Evolutionary conservation across 2,113 vertebrate species (phyloP).

Genomic region (Ciconia boyciana): DNA sequence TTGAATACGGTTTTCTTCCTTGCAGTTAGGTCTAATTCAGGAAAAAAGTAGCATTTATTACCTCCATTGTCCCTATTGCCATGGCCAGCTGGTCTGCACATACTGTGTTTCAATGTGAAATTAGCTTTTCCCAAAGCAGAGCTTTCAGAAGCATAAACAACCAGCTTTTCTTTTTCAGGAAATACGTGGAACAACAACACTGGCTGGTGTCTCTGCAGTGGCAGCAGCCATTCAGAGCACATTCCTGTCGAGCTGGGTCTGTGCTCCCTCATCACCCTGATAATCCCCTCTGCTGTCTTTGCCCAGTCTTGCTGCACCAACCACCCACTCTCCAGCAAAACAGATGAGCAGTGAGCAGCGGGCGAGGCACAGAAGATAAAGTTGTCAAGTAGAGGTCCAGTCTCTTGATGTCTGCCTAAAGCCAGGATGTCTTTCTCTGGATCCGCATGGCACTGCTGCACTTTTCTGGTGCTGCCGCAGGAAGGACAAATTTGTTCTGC

Average conservation of each 20-base stretch:
- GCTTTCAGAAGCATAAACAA: not conserved
- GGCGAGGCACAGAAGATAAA: not conserved
- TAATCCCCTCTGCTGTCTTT: not conserved
- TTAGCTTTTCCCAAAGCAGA: not conserved
- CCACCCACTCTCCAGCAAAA: not conserved
- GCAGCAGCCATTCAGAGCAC: accelerated
- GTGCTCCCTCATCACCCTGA: accelerated
- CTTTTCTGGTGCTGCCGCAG: not conserved
- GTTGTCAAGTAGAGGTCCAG: not conserved
- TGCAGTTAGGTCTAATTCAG: not conserved
- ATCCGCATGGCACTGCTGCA: not conserved
- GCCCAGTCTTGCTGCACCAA: not conserved
- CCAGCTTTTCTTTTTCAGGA: not conserved
- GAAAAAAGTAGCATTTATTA: not conserved
- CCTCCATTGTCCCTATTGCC: not conserved
- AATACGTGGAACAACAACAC: not conserved
- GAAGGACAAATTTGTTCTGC: not conserved
- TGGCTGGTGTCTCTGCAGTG: not conserved
- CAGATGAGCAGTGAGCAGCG: not conserved
- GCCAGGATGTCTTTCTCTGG: not conserved
- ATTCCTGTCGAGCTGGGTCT: not conserved
- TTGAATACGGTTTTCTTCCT: not conserved
- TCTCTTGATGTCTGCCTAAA: not conserved
- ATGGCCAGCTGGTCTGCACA: not conserved
- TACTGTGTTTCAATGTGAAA: not conserved